phyloP scores from a whole-genome alignment of 2,113 vertebrate genomes.

The Gnathonemus echidnorhynchus region DNA sequence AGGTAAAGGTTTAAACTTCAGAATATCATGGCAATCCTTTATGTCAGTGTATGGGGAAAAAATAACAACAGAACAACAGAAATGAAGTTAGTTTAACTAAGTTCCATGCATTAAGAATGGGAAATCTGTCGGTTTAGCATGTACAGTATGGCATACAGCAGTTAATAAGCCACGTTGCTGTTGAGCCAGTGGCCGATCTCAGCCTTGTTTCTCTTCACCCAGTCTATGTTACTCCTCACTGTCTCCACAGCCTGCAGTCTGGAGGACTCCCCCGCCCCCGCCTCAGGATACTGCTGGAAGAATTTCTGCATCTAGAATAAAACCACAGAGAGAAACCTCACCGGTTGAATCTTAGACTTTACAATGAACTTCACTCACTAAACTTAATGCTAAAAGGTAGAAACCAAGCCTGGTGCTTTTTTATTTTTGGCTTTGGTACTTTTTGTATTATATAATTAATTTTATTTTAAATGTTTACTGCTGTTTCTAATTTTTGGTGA shows the following conservation, averaged over 20 bases:
- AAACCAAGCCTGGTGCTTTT: not conserved
- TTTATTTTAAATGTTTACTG: not conserved
- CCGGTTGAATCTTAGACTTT: not conserved
- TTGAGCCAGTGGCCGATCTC: conserved; percentile 69
- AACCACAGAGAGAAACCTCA: not conserved
- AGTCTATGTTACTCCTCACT: conserved; percentile 80
- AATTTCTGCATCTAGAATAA: conserved; percentile 80
- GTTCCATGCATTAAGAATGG: not conserved
- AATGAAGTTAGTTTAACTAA: not conserved
- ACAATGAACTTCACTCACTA: not conserved
- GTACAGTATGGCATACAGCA: not conserved
- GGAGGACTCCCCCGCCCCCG: conserved; percentile 78
- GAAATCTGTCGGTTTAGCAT: not conserved
- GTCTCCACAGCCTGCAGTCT: conserved; percentile 81
- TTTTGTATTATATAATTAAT: not conserved
- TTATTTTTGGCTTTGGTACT: not conserved
- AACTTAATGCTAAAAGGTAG: not conserved
- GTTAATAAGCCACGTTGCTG: conserved; percentile 26
- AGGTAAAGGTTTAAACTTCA: not conserved
- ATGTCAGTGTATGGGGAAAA: not conserved
- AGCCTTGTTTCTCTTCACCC: conserved; percentile 64
- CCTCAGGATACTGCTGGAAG: conserved; percentile 73
- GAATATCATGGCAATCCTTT: not conserved
- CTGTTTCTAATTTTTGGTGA: not conserved
- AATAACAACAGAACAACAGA: not conserved